These are phyloP conservation scores for Nysson spinosus DNA, from an alignment of 2,888 invertebrate species.

Conservation along the genomic window DNA sequence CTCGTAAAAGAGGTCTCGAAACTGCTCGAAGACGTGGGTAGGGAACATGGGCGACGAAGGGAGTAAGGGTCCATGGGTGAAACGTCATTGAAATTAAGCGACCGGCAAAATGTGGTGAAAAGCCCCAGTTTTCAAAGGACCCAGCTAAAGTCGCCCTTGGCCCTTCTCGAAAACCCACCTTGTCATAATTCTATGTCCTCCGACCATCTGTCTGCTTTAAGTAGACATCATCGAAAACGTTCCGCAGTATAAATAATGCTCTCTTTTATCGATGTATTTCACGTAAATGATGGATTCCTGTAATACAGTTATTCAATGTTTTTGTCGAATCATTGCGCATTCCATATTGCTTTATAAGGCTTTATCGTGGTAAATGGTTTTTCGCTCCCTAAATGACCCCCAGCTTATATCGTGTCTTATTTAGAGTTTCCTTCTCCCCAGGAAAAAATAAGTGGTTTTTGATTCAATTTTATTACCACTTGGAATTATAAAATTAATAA, in stretches of 20 bases:
- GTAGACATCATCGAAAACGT: neutral
- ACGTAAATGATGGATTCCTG: no score
- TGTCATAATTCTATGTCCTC: neutral
- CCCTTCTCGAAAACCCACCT: constrained; percentile 8
- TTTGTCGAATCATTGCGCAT: no score
- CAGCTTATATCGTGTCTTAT: no score
- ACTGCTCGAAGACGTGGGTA: constrained; percentile 11
- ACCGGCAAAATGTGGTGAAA: constrained; percentile 45
- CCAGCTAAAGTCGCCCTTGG: neutral
- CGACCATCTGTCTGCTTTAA: neutral
- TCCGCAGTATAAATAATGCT: neutral
- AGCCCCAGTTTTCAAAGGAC: constrained; percentile 5
- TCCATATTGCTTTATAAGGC: no score
- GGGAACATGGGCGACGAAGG: constrained; percentile 16
- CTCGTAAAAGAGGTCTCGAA: constrained; percentile 26
- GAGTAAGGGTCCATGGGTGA: constrained; percentile 17
- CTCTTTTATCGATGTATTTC: no score
- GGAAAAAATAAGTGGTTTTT: no score
- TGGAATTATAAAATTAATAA: no score
- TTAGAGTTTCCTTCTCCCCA: no score
- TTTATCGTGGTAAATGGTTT: no score
- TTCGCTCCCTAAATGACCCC: no score
- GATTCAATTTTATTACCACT: no score
- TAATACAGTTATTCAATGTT: no score
- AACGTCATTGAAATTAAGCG: constrained; percentile 47